Conservation (phyloP, 2,797 vertebrate species). For the Ctenosaura bakeri region DNA sequence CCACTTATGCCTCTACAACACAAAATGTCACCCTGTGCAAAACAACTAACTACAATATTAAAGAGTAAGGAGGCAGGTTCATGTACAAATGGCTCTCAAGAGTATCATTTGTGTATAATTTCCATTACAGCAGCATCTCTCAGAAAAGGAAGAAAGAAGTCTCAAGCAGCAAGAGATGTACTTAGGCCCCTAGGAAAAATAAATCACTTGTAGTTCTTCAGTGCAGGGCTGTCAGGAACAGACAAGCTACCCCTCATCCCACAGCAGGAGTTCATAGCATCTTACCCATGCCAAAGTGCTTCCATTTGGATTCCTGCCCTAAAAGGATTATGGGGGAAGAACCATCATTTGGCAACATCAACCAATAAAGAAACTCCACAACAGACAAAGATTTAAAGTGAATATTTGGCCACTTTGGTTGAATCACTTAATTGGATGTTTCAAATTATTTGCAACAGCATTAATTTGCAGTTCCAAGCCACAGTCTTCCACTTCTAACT, state of each 20-base stretch:
- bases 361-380: neutral
- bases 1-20: neutral
- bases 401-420: neutral
- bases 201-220: neutral
- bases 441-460: neutral
- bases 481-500: neutral
- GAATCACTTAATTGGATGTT: neutral
- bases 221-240: neutral
- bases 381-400: neutral
- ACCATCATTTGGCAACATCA: neutral
- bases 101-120: neutral
- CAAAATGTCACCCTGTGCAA: neutral
- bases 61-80: neutral
- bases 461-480: neutral
- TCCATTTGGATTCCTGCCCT: neutral
- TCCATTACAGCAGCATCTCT: neutral
- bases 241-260: neutral
- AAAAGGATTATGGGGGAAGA: neutral
- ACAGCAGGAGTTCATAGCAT: neutral
- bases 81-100: neutral
- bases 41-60: neutral
- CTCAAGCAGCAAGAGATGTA: neutral
- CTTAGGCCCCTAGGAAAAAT: neutral
- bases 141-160: neutral
- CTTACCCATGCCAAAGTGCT: neutral